Conservation (phyloP, 2,113 vertebrate genomes). For the Opisthocomus hoazin region DNA sequence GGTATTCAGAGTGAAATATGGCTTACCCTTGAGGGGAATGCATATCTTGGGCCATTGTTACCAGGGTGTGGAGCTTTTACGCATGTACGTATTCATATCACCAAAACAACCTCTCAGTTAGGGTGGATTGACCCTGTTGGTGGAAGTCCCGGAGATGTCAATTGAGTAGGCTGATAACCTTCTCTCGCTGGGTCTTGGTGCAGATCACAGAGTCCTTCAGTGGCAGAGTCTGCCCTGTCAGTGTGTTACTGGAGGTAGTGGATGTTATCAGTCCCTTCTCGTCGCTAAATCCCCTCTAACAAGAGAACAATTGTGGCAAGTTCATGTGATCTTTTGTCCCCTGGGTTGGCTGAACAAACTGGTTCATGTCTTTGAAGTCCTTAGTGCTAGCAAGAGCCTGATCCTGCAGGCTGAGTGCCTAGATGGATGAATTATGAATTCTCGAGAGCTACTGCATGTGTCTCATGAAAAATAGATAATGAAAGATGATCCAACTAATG, state of each 20-base stretch:
- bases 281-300: background rate
- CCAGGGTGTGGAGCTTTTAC: background rate
- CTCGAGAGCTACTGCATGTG: background rate
- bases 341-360: background rate
- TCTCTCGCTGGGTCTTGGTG: background rate
- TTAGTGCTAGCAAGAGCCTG: background rate
- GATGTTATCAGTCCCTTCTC: background rate
- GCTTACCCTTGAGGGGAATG: background rate
- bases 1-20: background rate
- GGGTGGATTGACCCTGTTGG: background rate
- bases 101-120: background rate
- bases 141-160: background rate
- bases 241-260: background rate
- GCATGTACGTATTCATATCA: background rate
- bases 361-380: background rate
- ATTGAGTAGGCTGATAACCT: background rate
- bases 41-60: background rate
- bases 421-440: background rate
- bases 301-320: background rate
- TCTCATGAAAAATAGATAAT: slow-evolving; percentile 26
- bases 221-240: background rate
- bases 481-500: slow-evolving; percentile 50
- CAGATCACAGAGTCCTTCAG: background rate
- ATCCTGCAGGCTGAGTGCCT: background rate
- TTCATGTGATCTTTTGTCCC: background rate